A percentile compares a stretch with the other conserved stretches of the same genome.
Conservation (phyloP, 2,113 vertebrate species). For the Typhlomys cinereus region DNA sequence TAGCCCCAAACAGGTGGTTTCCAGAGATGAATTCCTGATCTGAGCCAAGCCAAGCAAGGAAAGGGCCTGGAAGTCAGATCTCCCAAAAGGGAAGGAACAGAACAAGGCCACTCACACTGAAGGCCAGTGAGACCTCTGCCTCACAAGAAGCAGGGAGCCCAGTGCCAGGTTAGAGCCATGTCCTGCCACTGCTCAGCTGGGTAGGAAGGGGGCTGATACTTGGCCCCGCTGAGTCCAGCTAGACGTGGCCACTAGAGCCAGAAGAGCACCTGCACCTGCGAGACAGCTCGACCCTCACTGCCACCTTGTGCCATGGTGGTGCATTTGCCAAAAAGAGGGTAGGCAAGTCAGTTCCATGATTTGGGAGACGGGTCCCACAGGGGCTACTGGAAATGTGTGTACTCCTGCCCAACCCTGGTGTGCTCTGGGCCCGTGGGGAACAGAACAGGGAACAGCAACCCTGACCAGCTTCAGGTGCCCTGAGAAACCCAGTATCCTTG, state of each 20-base stretch:
- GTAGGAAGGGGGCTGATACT: too few relatives aligned
- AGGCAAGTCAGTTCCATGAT: background rate
- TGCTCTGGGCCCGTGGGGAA: background rate
- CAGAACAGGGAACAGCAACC: background rate
- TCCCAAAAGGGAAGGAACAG: background rate
- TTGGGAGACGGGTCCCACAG: fast-evolving
- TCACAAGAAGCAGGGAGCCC: background rate
- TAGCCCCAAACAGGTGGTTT: background rate
- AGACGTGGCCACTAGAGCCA: background rate
- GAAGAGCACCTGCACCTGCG: background rate
- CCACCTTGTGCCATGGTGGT: background rate
- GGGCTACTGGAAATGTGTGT: background rate
- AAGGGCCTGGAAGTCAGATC: background rate
- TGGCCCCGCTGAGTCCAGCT: background rate
- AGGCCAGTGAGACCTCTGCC: background rate
- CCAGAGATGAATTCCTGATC: background rate
- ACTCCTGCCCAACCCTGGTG: background rate
- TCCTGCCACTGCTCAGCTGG: background rate
- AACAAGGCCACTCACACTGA: background rate
- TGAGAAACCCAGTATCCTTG: background rate
- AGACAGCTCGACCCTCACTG: background rate
- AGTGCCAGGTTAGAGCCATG: background rate
- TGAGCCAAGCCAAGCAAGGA: background rate
- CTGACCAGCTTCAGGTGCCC: too few relatives aligned
- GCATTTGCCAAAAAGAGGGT: background rate